Conservation (phyloP, 2,113 vertebrate genomes). For the Amazona guildingii region DNA sequence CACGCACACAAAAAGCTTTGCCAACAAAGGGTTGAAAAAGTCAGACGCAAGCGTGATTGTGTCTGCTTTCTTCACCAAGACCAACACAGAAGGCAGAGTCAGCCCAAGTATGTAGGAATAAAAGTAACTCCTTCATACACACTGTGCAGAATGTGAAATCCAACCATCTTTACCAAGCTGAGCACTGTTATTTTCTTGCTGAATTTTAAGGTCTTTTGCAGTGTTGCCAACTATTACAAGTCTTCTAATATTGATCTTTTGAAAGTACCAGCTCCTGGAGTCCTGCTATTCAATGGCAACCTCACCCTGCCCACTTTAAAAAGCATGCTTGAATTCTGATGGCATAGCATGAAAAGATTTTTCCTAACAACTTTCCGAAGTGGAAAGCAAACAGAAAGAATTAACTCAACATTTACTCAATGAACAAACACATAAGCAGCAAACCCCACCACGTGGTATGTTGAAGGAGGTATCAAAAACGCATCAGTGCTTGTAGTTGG, state of each 20-base stretch:
- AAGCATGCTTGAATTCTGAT: neutral
- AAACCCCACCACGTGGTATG: neutral
- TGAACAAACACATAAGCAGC: neutral
- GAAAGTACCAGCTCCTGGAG: neutral
- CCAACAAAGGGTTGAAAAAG: constrained; percentile 24
- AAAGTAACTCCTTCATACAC: neutral
- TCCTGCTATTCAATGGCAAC: neutral
- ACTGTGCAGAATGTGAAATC: neutral
- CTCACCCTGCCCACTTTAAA: neutral
- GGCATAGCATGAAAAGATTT: neutral
- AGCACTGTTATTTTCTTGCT: neutral
- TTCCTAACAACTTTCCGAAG: neutral
- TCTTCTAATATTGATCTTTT: neutral
- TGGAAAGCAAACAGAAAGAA: neutral
- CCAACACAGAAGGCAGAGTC: neutral
- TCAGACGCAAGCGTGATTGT: neutral
- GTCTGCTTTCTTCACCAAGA: neutral
- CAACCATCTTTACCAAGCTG: neutral
- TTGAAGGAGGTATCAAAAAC: neutral
- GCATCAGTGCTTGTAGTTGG: constrained; percentile 2
- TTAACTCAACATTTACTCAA: neutral
- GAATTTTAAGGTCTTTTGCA: constrained; percentile 15
- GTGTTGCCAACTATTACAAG: constrained; percentile 29
- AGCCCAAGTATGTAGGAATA: neutral
- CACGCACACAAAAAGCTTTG: constrained; percentile 62